Conservation (phyloP, 2,888 invertebrate species). For the Drosophila parthenogenetica region DNA sequence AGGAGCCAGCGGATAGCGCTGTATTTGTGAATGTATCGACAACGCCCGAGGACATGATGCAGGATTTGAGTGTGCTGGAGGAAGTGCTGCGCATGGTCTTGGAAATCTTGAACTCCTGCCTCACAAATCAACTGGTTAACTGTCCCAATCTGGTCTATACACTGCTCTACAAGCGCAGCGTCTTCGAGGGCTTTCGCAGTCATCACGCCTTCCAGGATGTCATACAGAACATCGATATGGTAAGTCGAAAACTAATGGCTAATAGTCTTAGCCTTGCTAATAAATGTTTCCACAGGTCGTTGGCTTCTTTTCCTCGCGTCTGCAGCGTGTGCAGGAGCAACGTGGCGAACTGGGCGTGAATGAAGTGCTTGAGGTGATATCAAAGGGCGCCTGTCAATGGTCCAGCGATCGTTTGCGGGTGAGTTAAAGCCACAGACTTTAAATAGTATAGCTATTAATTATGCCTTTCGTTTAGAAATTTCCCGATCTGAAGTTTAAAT, state of each 20-base stretch:
- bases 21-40: slow-evolving; percentile 83
- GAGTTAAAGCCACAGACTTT: slow-evolving; percentile 60
- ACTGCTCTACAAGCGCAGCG: slow-evolving; percentile 95
- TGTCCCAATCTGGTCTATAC: slow-evolving; percentile 98
- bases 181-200: slow-evolving; percentile 94
- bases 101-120: slow-evolving; percentile 98
- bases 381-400: slow-evolving; percentile 96
- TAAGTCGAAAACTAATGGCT: slow-evolving; percentile 82
- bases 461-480: slow-evolving; percentile 91
- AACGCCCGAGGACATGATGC: slow-evolving; percentile 87
- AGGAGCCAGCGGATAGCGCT: slow-evolving; percentile 84
- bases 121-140: slow-evolving; percentile 94
- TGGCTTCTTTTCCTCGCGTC: slow-evolving; percentile 87
- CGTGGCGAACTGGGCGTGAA: slow-evolving; percentile 92
- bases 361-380: slow-evolving; percentile 94
- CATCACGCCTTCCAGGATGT: slow-evolving; percentile 97
- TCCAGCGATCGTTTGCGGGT: slow-evolving; percentile 97
- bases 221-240: slow-evolving; percentile 97
- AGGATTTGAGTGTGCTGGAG: slow-evolving; percentile 96
- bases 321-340: slow-evolving; percentile 88
- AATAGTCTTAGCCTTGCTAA: background rate
- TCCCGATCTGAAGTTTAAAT: slow-evolving; percentile 99
- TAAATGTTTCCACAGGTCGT: slow-evolving; percentile 85
- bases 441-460: background rate
- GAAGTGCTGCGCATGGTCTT: slow-evolving; percentile 98